phyloP scores from a whole-genome alignment of 2,888 invertebrate species.

The Tanypteryx hageni region DNA sequence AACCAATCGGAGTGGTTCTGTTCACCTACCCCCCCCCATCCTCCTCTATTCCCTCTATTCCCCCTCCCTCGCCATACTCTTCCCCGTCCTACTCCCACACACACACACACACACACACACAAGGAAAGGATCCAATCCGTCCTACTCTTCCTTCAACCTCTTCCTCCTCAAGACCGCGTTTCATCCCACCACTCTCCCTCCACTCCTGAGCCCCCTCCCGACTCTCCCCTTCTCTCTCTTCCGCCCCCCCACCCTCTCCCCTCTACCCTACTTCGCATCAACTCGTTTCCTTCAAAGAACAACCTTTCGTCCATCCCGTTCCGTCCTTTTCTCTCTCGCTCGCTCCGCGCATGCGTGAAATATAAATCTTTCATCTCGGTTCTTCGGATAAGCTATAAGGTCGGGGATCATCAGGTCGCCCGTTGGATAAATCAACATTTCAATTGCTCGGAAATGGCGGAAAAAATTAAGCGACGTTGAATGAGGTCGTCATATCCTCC shows the following conservation, averaged over 20 bases:
- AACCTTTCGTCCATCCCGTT: not conserved
- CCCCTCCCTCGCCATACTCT: not conserved
- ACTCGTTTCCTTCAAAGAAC: not conserved
- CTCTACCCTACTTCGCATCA: too few species aligned
- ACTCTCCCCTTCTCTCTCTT: too few species aligned
- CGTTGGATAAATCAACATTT: not conserved
- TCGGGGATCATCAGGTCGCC: not conserved
- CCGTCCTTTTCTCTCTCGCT: not conserved
- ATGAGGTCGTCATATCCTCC: too few species aligned
- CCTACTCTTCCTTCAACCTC: not conserved
- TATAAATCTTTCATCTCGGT: not conserved
- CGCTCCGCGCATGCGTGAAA: not conserved
- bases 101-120: not conserved
- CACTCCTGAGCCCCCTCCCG: too few species aligned
- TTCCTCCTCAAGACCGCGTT: not conserved
- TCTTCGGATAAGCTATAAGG: not conserved
- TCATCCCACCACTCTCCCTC: too few species aligned
- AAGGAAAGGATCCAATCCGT: slow-evolving; percentile 27
- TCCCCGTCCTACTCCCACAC: too few species aligned
- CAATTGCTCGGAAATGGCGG: not conserved
- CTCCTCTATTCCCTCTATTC: not conserved
- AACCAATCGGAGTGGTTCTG: slow-evolving; percentile 15
- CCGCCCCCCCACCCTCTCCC: too few species aligned
- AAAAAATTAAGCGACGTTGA: not conserved
- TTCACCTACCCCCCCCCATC: not conserved